Percentiles rank a stretch among this genome's conserved stretches.
Evolutionary conservation across 2,797 vertebrate genomes (phyloP).

Genomic region (Danio tinwini): DNA sequence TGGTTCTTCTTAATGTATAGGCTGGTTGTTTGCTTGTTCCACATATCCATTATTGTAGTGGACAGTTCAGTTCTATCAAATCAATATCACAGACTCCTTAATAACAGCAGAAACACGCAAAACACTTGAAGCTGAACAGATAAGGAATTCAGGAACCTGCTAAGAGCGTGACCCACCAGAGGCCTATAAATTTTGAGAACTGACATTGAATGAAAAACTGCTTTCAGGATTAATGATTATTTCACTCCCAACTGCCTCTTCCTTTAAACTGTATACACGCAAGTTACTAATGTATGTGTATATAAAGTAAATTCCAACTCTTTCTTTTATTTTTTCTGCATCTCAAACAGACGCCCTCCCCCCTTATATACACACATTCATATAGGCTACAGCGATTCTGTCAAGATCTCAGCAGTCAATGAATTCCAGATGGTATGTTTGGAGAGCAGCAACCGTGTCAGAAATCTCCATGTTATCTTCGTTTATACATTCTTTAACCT

Average conservation of each 20-base stretch:
- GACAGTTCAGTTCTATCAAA: neutral
- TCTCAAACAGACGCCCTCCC: neutral
- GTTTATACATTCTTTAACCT: conserved; percentile 22
- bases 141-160: conserved; percentile 1
- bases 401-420: conserved; percentile 23
- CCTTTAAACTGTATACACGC: conserved; percentile 14
- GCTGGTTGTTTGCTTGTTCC: neutral
- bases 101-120: neutral
- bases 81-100: neutral
- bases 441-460: neutral
- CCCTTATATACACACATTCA: neutral
- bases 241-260: neutral
- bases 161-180: conserved; percentile 14
- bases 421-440: conserved; percentile 35
- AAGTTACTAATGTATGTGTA: neutral
- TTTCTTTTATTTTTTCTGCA: neutral
- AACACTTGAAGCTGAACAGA: conserved; percentile 4
- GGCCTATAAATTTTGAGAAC: neutral
- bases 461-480: conserved; percentile 24
- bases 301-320: conserved; percentile 5
- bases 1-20: neutral
- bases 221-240: neutral
- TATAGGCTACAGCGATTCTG: conserved; percentile 1
- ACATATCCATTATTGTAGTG: neutral
- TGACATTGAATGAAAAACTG: neutral